Base-by-base conservation (phyloP, 2,797 vertebrate species). In the Siniperca undulata region DNA sequence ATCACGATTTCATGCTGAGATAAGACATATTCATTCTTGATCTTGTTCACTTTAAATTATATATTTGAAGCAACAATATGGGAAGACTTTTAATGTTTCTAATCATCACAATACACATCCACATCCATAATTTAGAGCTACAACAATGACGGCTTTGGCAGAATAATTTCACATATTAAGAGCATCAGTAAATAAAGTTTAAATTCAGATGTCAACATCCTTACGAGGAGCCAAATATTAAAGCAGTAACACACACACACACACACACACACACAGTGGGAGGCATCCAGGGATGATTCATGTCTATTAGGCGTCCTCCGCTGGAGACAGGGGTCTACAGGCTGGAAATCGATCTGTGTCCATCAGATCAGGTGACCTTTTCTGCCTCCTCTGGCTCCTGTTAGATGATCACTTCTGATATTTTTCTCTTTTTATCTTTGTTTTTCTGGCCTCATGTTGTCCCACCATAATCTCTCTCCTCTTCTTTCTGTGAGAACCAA, bases 331-430 rank as follows among this genome's bases (percentile, higher is more conserved):
- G 4, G 69, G 61, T 89, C 90, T 86, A 34, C 55, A 55, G 74
- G 61, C 80, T 74, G 77, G 88, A 91, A 91, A 90, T 80, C 8
- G 83, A 94, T 93, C 91, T 34, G 34, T 70, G 90, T 86, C 90
- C 84, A 81, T 88, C 87, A 84, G 90, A 91, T 91, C 92, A 83
- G 60, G 83, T 92, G 81, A 87, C 88, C 9, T 65, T 74, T 38
- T 77, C 78, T 75, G 44, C 70, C 70, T 88, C 81, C 77, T 76
- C 60, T 89, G 80, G 64, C 81, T 88, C 80, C 81, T 91, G 89
- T 87, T 60, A 78, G 70, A 82, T 34, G 84, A 88, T 90, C 86
- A 83, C 82, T 46, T 81, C 77, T 88, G 71, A 88, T 82, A 79
- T 84, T 64, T 66, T 70, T 75, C 20, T 80, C 73, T 85, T 73